Percentiles rank a stretch among this genome's conserved stretches.
phyloP scores from a whole-genome alignment of 2,113 vertebrate species.

The Acrocephalus kingi region DNA sequence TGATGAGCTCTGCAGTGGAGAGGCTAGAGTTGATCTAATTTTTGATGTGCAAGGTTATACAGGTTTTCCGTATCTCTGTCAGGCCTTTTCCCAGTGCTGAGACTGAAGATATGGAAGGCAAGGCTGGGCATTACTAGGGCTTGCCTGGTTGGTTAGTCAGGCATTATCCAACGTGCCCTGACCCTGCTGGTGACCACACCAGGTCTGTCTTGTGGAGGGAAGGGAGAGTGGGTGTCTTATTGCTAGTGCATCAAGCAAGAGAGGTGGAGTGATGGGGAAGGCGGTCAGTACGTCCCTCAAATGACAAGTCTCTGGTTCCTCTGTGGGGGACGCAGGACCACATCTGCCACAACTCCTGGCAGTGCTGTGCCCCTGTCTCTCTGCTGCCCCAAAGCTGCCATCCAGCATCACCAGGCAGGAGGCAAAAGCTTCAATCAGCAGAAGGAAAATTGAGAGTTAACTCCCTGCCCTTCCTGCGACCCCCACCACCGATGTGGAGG shows the following conservation, averaged over 20 bases:
- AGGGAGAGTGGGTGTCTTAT: not conserved
- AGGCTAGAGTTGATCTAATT: not conserved
- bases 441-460: slow-evolving; percentile 22
- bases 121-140: not conserved
- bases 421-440: slow-evolving; percentile 23
- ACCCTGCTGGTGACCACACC: not conserved
- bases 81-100: not conserved
- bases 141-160: not conserved
- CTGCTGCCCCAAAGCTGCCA: not conserved
- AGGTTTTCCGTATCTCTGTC: not conserved
- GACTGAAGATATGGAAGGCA: not conserved
- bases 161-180: fast-evolving
- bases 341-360: not conserved
- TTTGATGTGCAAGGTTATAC: not conserved
- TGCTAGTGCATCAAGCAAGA: not conserved
- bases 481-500: fast-evolving
- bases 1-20: not conserved
- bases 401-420: not conserved
- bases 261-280: not conserved
- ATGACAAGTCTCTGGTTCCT: not conserved
- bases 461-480: not conserved
- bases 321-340: not conserved
- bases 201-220: not conserved
- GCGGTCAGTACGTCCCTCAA: not conserved
- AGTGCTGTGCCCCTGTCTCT: not conserved